Base-by-base conservation (phyloP, 2,113 vertebrate species). In the Seriola rivoliana region DNA sequence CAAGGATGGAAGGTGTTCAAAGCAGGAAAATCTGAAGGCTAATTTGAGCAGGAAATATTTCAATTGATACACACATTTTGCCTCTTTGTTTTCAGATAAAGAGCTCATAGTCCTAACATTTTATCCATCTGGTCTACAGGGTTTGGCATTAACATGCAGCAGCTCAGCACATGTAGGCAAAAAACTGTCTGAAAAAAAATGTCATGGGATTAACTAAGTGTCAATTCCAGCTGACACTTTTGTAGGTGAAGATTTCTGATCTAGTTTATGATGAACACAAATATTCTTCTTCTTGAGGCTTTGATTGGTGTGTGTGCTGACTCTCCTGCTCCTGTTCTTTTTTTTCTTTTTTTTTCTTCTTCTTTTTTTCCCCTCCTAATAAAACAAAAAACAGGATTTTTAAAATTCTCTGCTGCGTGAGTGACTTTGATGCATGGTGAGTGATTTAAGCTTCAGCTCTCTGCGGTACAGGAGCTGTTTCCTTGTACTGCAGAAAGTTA, bases 51-150 rank as follows among this genome's bases (percentile, higher is more conserved):
- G 60, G 7, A 75, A 29, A 40, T 73, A 38, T 57, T 66, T 83
- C 12, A 55, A 38, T 75, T 74, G 16, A 62, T 62, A 36, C 72
- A 40, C 81, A 78, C 42, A 63, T 69, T 69, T 46, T 66, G 52
- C 17, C n/a, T 42, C 65, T 76, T 75, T 88, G 65, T 85, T 85
- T 80, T 76, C 57, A 76, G 62, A 77, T 73, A 36, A 76, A 83
- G 75, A 64, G 66, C 54, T 78, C 46, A 63, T 23, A 19, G 66
- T 50, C 36, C 36, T 50, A 59, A 75, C n/a, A 50, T 74, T 77
- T 65, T 32, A 71, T 80, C 48, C 52, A 77, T 65, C 72, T 67
- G 64, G 29, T 80, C 17, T 40, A 55, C 44, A 57, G 70, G 42
- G 80, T 78, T 79, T 44, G 1, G 19, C 57, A 80, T 68, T 64